Evolutionary conservation across 2,888 invertebrate genomes (phyloP).

Genomic region (Dexiosoma caninum): DNA sequence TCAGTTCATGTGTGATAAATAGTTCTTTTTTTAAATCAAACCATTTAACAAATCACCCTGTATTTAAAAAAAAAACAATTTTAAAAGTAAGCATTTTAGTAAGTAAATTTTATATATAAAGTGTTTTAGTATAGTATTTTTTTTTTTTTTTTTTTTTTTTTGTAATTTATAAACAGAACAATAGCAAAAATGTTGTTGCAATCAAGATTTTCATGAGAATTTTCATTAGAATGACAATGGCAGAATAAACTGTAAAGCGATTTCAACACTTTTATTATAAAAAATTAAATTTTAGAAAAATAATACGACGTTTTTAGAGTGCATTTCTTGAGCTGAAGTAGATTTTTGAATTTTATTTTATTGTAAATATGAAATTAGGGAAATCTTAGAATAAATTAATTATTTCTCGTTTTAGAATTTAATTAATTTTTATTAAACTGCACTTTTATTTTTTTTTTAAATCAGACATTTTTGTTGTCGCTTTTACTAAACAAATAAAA

Average conservation of each 20-base stretch:
- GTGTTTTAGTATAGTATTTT: conserved; percentile 25
- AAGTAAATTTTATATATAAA: no score
- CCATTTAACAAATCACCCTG: background rate
- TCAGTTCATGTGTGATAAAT: no score
- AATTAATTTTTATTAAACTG: no score
- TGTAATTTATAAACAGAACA: conserved; percentile 43
- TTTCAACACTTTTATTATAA: conserved; percentile 47
- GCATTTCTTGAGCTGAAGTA: background rate
- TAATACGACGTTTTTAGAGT: conserved; percentile 30
- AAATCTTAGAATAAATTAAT: no score
- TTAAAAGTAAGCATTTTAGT: conserved; percentile 33
- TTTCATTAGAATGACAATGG: conserved; percentile 38
- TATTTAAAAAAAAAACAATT: background rate
- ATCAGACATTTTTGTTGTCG: no score
- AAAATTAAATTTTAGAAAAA: conserved; percentile 1
- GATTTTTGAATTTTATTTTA: background rate
- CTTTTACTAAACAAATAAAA: no score
- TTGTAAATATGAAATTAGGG: background rate
- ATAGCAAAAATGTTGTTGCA: conserved; percentile 50
- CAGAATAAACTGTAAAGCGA: conserved; percentile 37
- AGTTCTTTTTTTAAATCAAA: background rate
- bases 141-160: background rate
- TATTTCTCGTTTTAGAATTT: no score
- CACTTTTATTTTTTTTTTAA: no score
- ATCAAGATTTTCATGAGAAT: conserved; percentile 63